Evolutionary conservation across 2,113 vertebrate species (phyloP).

Genomic region (Istiophorus platypterus): DNA sequence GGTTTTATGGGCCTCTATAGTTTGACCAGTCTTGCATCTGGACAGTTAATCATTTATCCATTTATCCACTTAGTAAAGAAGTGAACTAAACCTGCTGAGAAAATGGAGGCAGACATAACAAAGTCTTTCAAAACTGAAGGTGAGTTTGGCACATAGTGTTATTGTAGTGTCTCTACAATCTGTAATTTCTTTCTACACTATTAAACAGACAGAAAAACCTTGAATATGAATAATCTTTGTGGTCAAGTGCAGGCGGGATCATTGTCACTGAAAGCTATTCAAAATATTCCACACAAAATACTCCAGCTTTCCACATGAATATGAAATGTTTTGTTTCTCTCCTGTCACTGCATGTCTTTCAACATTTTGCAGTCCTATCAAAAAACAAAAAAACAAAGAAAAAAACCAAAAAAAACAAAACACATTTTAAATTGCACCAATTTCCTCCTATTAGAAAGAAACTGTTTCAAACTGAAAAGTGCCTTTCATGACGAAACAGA

Average conservation of each 20-base stretch:
- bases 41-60: constrained; percentile 15
- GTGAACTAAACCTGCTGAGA: neutral
- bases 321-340: constrained; percentile 13
- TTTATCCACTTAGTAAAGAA: neutral
- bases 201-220: constrained; percentile 31
- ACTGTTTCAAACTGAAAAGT: constrained; percentile 27
- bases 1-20: neutral
- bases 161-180: neutral
- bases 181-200: constrained; percentile 7
- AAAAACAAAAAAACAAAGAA: neutral
- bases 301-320: neutral
- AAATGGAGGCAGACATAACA: neutral
- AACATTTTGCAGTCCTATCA: constrained; percentile 40
- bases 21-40: neutral
- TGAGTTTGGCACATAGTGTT: neutral
- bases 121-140: neutral
- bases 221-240: constrained; percentile 19
- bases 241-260: constrained; percentile 31
- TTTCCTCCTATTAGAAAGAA: constrained; percentile 37
- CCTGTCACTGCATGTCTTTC: constrained; percentile 35
- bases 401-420: constrained; percentile 2
- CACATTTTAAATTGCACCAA: constrained; percentile 30
- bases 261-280: constrained; percentile 32
- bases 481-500: constrained; percentile 69
- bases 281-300: constrained; percentile 22